phyloP scores from a whole-genome alignment of 2,888 invertebrate genomes.

The Tetragonula carbonaria region DNA sequence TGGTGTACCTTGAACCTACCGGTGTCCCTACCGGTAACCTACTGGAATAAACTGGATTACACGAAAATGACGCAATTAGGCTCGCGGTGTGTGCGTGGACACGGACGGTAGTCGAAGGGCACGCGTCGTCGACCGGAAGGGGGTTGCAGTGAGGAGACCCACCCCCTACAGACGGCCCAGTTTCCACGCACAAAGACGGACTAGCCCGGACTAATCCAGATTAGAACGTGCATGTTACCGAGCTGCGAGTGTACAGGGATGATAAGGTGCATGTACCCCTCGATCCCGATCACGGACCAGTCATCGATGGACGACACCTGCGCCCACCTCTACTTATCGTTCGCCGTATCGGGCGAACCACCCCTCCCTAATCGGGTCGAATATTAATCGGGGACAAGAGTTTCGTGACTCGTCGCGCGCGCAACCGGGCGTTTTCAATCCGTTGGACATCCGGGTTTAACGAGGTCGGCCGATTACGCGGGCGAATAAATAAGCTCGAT shows the following conservation, averaged over 20 bases:
- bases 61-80: constrained; percentile 68
- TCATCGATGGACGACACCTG: constrained; percentile 61
- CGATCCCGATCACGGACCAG: constrained; percentile 60
- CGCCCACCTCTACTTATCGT: constrained; percentile 53
- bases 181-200: constrained; percentile 65
- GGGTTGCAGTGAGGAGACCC: not conserved
- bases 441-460: constrained; percentile 1
- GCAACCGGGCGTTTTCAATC: not conserved
- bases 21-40: constrained; percentile 36
- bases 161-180: constrained; percentile 38
- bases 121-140: constrained; percentile 30
- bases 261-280: constrained; percentile 73
- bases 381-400: constrained; percentile 16
- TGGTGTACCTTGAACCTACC: constrained; percentile 49
- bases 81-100: constrained; percentile 33
- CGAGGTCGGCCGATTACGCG: constrained; percentile 7
- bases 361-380: not conserved
- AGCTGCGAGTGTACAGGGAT: constrained; percentile 68
- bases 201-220: constrained; percentile 75
- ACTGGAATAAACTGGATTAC: constrained; percentile 55
- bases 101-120: constrained; percentile 8
- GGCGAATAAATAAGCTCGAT: constrained; percentile 32
- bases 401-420: not conserved
- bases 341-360: constrained; percentile 16
- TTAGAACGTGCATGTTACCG: constrained; percentile 74